Conservation (phyloP, 1,140 invertebrate genomes). For the Drosophila suzukii region DNA sequence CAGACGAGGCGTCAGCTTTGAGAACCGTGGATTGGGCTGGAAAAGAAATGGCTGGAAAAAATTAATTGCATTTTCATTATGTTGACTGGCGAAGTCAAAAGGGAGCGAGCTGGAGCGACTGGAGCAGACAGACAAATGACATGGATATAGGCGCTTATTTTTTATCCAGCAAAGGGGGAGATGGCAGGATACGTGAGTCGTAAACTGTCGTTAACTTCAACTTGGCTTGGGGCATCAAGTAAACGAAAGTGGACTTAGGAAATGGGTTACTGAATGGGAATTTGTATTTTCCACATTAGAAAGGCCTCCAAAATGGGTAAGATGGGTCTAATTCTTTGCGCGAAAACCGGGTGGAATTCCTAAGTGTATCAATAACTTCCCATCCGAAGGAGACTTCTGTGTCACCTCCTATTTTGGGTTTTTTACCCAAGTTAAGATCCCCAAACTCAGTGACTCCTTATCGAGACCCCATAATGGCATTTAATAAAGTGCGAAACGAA, state of each 20-base stretch:
- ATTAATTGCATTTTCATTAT: slow-evolving; percentile 85
- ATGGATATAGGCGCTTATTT: slow-evolving; percentile 69
- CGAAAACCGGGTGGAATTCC: no score
- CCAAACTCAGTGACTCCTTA: slow-evolving; percentile 32
- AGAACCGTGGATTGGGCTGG: slow-evolving; percentile 11
- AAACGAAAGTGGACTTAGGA: slow-evolving; percentile 26
- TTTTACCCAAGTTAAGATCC: slow-evolving; percentile 2
- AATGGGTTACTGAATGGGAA: no score
- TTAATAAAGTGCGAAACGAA: slow-evolving; percentile 42
- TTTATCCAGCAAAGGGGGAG: slow-evolving; percentile 30
- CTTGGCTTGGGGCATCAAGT: slow-evolving; percentile 26
- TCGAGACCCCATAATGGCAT: slow-evolving; percentile 43
- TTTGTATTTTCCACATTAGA: no score
- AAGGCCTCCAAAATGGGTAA: no score
- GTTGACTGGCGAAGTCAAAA: slow-evolving; percentile 72
- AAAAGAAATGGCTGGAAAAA: slow-evolving; percentile 83
- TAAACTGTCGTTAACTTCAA: slow-evolving; percentile 49
- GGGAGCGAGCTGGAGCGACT: slow-evolving; percentile 30
- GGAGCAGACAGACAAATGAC: slow-evolving; percentile 75
- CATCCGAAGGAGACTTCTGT: no score
- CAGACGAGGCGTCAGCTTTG: slow-evolving; percentile 6
- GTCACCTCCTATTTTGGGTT: no score
- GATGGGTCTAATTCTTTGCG: not conserved
- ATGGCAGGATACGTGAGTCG: not conserved
- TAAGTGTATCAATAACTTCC: no score